A percentile compares a stretch with the other conserved stretches of the same genome.
phyloP scores from a whole-genome alignment of 2,113 vertebrate genomes.

The Phrynocephalus versicolor region DNA sequence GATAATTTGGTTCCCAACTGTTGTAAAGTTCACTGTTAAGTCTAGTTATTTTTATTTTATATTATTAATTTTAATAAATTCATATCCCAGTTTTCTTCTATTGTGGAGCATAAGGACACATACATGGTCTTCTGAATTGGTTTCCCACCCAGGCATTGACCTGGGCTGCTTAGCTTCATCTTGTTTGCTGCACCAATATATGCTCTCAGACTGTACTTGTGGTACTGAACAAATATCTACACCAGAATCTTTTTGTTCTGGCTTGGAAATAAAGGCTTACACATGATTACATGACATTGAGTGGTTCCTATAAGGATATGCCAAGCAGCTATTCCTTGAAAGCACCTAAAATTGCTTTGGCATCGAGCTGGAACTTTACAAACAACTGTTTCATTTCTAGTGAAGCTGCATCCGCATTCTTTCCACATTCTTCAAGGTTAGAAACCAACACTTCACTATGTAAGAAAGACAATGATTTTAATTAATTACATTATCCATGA shows the following conservation, averaged over 20 bases:
- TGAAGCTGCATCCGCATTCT: conserved; percentile 42
- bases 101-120: neutral
- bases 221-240: neutral
- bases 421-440: conserved; percentile 37
- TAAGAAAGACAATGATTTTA: conserved; percentile 12
- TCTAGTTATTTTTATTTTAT: too few relatives aligned
- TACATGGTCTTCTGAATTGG: neutral
- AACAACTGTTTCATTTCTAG: neutral
- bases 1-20: too few relatives aligned
- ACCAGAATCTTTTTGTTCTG: neutral
- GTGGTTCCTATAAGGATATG: neutral
- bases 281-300: neutral
- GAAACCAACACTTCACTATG: neutral
- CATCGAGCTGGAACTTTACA: conserved; percentile 6
- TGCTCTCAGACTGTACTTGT: neutral
- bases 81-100: neutral
- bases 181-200: neutral
- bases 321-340: neutral
- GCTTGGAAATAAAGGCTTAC: neutral
- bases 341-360: neutral
- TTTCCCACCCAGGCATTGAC: neutral
- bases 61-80: too few relatives aligned
- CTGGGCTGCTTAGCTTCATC: neutral
- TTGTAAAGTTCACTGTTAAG: too few relatives aligned
- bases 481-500: conserved; percentile 8